A percentile compares a stretch with the other conserved stretches of the same genome.
These are phyloP conservation scores for Tringa solitaria DNA, from an alignment of 2,113 vertebrate genomes.

Conservation along the genomic window DNA sequence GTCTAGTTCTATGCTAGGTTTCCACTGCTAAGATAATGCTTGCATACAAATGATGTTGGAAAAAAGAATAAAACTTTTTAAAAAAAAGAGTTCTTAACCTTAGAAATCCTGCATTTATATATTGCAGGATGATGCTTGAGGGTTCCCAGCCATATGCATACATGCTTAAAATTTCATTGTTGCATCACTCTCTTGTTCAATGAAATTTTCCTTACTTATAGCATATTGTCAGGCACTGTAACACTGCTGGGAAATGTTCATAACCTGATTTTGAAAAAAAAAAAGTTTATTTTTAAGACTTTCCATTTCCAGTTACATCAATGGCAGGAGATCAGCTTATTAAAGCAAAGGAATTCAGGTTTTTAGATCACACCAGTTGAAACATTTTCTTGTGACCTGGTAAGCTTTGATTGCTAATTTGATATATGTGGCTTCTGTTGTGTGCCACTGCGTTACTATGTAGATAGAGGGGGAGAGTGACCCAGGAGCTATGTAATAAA, in stretches of 20 bases:
- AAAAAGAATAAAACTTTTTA: neutral
- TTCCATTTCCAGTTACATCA: neutral
- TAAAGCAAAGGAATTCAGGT: conserved; percentile 7
- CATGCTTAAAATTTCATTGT: neutral
- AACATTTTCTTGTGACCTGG: conserved; percentile 24
- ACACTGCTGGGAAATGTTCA: conserved; percentile 1
- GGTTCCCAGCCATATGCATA: neutral
- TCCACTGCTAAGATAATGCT: neutral
- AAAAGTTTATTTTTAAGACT: neutral
- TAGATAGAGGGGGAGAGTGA: conserved; percentile 23
- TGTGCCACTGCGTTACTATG: neutral
- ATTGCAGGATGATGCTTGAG: neutral
- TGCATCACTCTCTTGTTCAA: neutral
- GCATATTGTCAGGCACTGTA: neutral
- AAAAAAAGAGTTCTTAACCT: neutral
- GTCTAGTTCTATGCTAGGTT: conserved; percentile 5
- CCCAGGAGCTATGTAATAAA: conserved; percentile 50
- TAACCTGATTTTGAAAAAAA: neutral
- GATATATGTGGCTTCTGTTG: neutral
- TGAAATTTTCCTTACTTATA: neutral
- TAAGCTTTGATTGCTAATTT: neutral
- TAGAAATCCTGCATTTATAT: neutral
- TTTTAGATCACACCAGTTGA: neutral
- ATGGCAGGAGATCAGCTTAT: neutral
- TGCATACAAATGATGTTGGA: neutral